Evolutionary conservation across 1,140 invertebrate species (phyloP).

Genomic region (Harlomillsia oculata): DNA sequence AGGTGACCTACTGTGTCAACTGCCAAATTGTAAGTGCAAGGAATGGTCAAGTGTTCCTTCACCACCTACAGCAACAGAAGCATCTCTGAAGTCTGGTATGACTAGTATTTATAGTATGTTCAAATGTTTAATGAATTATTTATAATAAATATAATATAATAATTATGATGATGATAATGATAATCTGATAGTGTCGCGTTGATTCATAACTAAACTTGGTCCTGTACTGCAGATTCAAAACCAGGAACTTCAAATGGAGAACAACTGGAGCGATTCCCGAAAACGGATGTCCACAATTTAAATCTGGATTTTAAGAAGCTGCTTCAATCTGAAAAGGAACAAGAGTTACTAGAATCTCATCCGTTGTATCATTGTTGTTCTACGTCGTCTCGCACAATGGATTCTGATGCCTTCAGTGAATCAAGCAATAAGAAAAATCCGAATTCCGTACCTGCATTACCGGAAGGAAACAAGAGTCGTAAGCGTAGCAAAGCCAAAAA

Average conservation of each 20-base stretch:
- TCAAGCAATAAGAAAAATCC: neutral
- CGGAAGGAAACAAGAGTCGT: neutral
- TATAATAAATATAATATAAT: neutral
- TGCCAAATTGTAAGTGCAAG: conserved; percentile 7
- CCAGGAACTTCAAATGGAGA: too few species aligned
- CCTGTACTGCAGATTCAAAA: neutral
- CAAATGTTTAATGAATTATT: neutral
- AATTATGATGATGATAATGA: neutral
- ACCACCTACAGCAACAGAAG: neutral
- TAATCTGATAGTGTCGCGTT: neutral
- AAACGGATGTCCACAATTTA: too few species aligned
- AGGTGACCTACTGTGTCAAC: neutral
- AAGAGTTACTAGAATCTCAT: too few species aligned
- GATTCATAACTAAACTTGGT: neutral
- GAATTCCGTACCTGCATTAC: neutral
- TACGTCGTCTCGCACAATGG: neutral
- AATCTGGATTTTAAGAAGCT: too few species aligned
- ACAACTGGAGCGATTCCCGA: too few species aligned
- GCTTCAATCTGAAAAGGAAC: too few species aligned
- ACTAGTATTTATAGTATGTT: neutral
- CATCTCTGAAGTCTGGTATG: neutral
- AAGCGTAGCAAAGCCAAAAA: neutral
- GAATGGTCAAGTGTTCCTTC: neutral
- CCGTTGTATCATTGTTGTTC: neutral
- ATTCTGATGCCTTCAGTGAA: neutral